Conservation (phyloP, 2,888 invertebrate species). For the Criorhina ranunculi region DNA sequence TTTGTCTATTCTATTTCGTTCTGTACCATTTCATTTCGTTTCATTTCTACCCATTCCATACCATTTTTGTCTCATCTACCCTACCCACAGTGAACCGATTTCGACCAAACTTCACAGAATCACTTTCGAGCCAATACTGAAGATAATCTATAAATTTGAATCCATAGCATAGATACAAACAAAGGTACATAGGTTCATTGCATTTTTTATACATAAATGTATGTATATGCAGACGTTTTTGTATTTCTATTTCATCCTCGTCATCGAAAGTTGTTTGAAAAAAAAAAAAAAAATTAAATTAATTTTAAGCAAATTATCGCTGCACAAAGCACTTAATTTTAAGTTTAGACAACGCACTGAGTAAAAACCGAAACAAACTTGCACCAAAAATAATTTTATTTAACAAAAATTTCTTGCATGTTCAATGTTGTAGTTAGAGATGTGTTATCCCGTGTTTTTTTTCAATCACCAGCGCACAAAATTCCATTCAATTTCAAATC, state of each 20-base stretch:
- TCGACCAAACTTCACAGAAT: too few relatives aligned
- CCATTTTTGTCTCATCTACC: too few relatives aligned
- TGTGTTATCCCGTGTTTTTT: background rate
- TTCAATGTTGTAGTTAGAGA: slow-evolving; percentile 51
- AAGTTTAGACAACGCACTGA: slow-evolving; percentile 65
- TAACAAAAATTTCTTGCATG: slow-evolving; percentile 56
- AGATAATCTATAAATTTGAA: too few relatives aligned
- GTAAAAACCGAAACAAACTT: slow-evolving; percentile 79
- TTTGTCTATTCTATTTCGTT: too few relatives aligned
- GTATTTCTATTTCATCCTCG: background rate
- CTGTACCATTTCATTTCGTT: too few relatives aligned
- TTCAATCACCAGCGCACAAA: slow-evolving; percentile 45
- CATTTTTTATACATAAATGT: background rate
- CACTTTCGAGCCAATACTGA: too few relatives aligned
- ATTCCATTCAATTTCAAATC: slow-evolving; percentile 28
- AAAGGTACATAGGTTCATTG: too few relatives aligned
- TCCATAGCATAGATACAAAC: too few relatives aligned
- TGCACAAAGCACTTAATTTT: slow-evolving; percentile 57
- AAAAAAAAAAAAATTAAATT: background rate
- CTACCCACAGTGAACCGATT: too few relatives aligned
- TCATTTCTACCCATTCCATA: too few relatives aligned
- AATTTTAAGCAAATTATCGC: slow-evolving; percentile 32
- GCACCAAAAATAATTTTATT: slow-evolving; percentile 73
- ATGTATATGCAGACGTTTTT: too few relatives aligned
- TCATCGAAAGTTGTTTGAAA: slow-evolving; percentile 42